Base-by-base conservation (phyloP, 2,888 invertebrate genomes). In the Noctua janthina region DNA sequence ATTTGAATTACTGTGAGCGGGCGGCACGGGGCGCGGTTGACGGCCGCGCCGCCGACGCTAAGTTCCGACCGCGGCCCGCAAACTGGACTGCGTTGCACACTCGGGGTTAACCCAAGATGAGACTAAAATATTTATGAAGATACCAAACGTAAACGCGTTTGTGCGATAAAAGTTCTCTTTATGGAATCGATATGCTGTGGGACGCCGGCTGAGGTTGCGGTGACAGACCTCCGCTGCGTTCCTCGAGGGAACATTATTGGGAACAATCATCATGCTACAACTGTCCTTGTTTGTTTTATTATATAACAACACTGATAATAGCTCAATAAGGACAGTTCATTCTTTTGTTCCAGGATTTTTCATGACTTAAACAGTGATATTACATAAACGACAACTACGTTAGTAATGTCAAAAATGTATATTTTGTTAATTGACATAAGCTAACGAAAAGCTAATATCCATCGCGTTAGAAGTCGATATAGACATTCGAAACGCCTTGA, bases 1-100 rank as follows among this genome's bases (percentile, higher is more conserved):
- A 93, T 93, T 93, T 93, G 93, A 93, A 92, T 92, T 92, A 91
- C 89, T 86, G 87, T 81, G 89, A 87, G 87, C 90, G 87, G 81
- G 85, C 81, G 85, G 88, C 81, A 81, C 78, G 85, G 87, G 88
- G 81, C 86, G 87, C 89, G 84, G 83, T 82, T 82, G 88, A 89
- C 80, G 87, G 87, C 71, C 85, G 80, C 77, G 80, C 88, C 88
- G 83, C 87, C 87, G 85, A 81, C 87, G 86, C 88, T 87, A 86
- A 89, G 91, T 90, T 88, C 88, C 79, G 81, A 92, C 91, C 91
- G 87, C 89, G 86, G 78, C 88, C 90, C 85, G 80, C 92, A 90
- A 90, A 90, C 91, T 92, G 92, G 91, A 92, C 92, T 82, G 87
- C 86, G 85, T 88, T 90, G 79, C 89, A 81, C 88, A 86, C 80